Evolutionary conservation across 1,140 invertebrate species (phyloP).

Genomic region (Rhyacophila brunnea): DNA sequence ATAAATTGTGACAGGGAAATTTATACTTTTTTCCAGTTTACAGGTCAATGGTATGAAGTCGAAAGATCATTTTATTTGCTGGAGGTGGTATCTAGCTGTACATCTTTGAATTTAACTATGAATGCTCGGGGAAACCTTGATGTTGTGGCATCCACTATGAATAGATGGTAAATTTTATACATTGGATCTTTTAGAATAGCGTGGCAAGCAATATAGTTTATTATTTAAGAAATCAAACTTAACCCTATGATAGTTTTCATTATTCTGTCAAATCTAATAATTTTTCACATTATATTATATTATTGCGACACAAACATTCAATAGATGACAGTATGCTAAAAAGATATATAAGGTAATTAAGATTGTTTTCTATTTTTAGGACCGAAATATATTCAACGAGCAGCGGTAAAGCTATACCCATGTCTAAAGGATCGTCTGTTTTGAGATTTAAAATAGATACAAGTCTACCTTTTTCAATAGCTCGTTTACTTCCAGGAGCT

Average conservation of each 20-base stretch:
- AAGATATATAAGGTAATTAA: too few relatives aligned
- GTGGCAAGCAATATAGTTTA: too few relatives aligned
- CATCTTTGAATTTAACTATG: constrained; percentile 56
- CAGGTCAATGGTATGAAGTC: constrained; percentile 70
- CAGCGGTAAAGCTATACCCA: constrained; percentile 53
- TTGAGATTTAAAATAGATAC: constrained; percentile 60
- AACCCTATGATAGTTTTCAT: too few relatives aligned
- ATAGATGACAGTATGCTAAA: too few relatives aligned
- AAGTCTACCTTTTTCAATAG: constrained; percentile 61
- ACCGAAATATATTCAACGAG: constrained; percentile 46
- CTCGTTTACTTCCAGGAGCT: constrained; percentile 63
- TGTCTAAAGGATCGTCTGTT: constrained; percentile 49
- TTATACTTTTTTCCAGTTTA: constrained; percentile 56
- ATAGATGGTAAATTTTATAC: constrained; percentile 57
- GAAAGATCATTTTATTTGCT: constrained; percentile 70
- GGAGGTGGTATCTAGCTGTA: constrained; percentile 66
- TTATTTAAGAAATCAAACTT: too few relatives aligned
- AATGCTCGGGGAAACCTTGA: constrained; percentile 54
- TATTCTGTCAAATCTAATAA: too few relatives aligned
- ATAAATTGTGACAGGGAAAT: too few relatives aligned
- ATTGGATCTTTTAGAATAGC: too few relatives aligned
- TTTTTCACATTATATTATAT: too few relatives aligned
- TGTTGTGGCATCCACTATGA: constrained; percentile 59
- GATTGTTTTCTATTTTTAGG: constrained; percentile 52
- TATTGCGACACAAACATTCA: too few relatives aligned